Evolutionary conservation across 2,888 invertebrate species (phyloP).

Genomic region (Timandra comae): DNA sequence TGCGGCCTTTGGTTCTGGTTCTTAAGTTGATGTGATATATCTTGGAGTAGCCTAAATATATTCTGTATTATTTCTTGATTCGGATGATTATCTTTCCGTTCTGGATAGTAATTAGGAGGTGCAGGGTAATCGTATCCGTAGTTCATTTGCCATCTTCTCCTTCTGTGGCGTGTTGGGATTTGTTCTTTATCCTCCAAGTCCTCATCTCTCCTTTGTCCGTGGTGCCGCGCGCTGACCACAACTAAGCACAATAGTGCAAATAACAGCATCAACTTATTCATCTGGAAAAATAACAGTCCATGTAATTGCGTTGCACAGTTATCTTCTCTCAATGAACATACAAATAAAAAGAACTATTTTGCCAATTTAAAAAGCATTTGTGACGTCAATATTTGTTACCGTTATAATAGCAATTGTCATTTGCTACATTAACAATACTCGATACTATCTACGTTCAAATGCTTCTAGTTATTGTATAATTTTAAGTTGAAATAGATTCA

Average conservation of each 20-base stretch:
- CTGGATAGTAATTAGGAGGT: slow-evolving; percentile 35
- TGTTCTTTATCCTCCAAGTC: slow-evolving; percentile 25
- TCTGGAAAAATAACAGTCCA: slow-evolving; percentile 35
- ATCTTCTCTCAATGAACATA: no score
- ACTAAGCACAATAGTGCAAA: slow-evolving; percentile 35
- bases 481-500: no score
- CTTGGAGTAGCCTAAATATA: slow-evolving; percentile 48
- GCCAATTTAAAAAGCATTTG: no score
- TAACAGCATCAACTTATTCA: slow-evolving; percentile 39
- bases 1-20: slow-evolving; percentile 34
- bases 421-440: no score
- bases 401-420: no score
- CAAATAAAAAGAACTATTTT: no score
- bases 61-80: slow-evolving; percentile 41
- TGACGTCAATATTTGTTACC: no score
- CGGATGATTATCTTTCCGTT: slow-evolving; percentile 39
- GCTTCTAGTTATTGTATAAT: no score
- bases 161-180: slow-evolving; percentile 36
- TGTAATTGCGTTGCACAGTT: slow-evolving; percentile 13
- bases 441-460: no score
- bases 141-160: slow-evolving; percentile 42
- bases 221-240: slow-evolving; percentile 37
- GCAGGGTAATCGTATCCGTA: slow-evolving; percentile 45
- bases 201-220: slow-evolving; percentile 29
- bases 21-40: slow-evolving; percentile 39